Evolutionary conservation across 1,140 invertebrate species (phyloP).

Genomic region (Drosophila seguyi): DNA sequence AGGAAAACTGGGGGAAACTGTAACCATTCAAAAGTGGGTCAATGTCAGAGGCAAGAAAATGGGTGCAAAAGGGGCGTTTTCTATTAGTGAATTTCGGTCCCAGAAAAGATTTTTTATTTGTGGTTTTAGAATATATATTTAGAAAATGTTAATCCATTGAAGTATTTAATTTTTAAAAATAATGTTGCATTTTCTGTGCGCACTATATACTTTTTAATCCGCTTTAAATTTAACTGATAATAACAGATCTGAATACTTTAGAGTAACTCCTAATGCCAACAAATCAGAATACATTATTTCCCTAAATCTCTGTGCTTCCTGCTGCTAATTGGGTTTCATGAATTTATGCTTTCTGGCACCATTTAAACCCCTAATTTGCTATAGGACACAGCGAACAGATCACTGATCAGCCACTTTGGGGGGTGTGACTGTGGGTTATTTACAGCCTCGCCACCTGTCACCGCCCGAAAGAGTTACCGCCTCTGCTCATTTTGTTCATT

Average conservation of each 20-base stretch:
- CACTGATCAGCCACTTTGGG: not conserved
- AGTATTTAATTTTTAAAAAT: not conserved
- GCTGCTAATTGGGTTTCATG: conserved; percentile 12
- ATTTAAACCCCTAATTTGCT: conserved; percentile 62
- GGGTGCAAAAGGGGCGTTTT: not conserved
- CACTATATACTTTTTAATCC: too few species aligned
- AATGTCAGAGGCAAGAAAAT: not conserved
- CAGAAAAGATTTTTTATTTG: not conserved
- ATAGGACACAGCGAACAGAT: conserved; percentile 46
- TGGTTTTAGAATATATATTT: not conserved
- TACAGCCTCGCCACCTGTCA: conserved; percentile 67
- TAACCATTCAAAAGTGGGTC: conserved; percentile 8
- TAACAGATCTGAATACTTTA: too few species aligned
- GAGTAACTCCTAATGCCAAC: not conserved
- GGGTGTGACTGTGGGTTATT: conserved; percentile 51
- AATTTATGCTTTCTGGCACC: conserved; percentile 28
- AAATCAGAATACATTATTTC: conserved; percentile 4
- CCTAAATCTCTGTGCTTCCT: not conserved
- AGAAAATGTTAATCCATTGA: too few species aligned
- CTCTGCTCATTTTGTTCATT: conserved; percentile 6
- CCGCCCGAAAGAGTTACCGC: conserved; percentile 18
- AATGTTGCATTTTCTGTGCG: not conserved
- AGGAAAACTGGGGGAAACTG: conserved; percentile 3
- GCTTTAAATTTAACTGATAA: not conserved
- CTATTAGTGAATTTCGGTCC: not conserved